Base-by-base conservation (phyloP, 2,113 vertebrate species). In the Labeo rohita region DNA sequence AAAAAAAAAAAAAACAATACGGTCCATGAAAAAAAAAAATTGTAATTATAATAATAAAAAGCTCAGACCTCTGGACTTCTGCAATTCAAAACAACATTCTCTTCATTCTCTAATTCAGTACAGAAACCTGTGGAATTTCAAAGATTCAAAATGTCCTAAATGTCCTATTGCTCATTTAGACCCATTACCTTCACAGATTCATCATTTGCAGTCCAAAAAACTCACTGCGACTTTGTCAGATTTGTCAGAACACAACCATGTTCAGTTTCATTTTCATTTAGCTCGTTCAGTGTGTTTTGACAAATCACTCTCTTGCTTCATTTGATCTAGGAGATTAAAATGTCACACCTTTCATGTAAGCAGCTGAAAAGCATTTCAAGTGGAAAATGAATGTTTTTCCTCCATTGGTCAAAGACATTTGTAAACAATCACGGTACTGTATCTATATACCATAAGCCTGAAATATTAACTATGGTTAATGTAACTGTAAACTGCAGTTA, bases 301-400 rank as follows among this genome's bases (percentile, higher is more conserved):
- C 45, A 74, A 23, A 74, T 47, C 43, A 65, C 10, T 65, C 18
- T n/a, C n/a, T 11, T 50, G 5, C 2, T 50, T 75, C 2, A 28
- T 75, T 50, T 66, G 65, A 15, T 28, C n/a, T 12, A 4, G 34
- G 63, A 65, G 4, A 65, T 65, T 65, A 13, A 65, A 65, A 34
- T 65, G 63, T 65, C 63, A 65, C 23, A 65, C 23, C 63, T 65
- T 65, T 65, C 63, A 65, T 65, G 23, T 13, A 68, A 68, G 65
- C 23, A 66, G 4, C 63, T 66, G 23, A 68, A 63, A 68, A 36
- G 65, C 34, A 39, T 68, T 12, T 68, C 28, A 68, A 39, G 66
- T 18, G 34, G 66, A 68, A 68, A 68, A 68, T 66, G 15, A 13
- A 65, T 65, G 23, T 10, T 65, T 65, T 65, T 23, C 4, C 3